A percentile compares a stretch with the other conserved stretches of the same genome.
Conservation (phyloP, 2,113 vertebrate species). For the Campylomormyrus numenius region DNA sequence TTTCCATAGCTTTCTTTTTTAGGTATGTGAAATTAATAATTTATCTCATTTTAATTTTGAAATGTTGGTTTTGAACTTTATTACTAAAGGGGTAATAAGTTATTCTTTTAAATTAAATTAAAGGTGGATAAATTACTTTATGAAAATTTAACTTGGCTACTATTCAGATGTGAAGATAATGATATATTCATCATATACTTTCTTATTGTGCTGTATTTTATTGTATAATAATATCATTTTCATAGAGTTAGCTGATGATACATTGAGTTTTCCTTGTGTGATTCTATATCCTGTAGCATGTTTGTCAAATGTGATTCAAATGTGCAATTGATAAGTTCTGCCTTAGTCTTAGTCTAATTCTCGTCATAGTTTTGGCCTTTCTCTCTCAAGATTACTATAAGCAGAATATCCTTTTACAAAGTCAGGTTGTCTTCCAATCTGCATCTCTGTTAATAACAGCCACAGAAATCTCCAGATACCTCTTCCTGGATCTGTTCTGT, state of each 20-base stretch:
- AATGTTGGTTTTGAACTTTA: background rate
- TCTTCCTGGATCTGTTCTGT: background rate
- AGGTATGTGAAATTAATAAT: background rate
- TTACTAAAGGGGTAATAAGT: background rate
- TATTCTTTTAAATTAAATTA: background rate
- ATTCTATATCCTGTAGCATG: background rate
- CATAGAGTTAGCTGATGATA: background rate
- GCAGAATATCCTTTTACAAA: background rate
- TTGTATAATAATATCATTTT: background rate
- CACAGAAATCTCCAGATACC: background rate
- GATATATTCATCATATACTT: background rate
- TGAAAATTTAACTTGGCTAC: background rate
- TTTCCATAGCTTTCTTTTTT: background rate
- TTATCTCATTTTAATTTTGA: background rate
- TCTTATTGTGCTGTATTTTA: background rate
- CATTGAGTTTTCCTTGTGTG: background rate
- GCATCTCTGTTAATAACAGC: background rate
- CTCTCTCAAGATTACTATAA: conserved; percentile 1
- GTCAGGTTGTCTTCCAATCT: background rate
- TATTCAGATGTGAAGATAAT: background rate
- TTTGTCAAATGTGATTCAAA: background rate
- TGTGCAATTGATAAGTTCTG: background rate
- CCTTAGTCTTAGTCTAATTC: background rate
- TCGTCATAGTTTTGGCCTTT: background rate
- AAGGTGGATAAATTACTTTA: background rate